Conservation (phyloP, 2,888 invertebrate genomes). For the Epirrhoe tristata region DNA sequence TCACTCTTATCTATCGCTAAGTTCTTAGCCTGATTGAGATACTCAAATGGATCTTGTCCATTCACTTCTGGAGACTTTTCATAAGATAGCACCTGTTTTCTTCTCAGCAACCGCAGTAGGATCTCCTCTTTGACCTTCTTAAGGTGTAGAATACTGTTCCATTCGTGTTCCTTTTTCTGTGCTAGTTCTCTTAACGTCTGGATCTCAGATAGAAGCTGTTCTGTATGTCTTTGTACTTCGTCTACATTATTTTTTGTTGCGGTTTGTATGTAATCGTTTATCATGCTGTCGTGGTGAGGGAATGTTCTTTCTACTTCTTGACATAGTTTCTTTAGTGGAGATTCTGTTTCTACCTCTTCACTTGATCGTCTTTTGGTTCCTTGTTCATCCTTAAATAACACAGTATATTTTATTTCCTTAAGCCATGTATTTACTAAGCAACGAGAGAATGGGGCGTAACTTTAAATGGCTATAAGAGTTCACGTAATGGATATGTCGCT, state of each 20-base stretch:
- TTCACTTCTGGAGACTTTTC: constrained; percentile 76
- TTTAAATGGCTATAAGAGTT: too few relatives aligned
- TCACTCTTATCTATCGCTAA: constrained; percentile 80
- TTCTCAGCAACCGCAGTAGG: constrained; percentile 88
- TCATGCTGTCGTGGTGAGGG: constrained; percentile 85
- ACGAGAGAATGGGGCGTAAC: too few relatives aligned
- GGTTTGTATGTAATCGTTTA: constrained; percentile 87
- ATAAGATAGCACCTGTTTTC: constrained; percentile 86
- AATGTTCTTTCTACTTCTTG: constrained; percentile 82
- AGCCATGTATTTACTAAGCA: too few relatives aligned
- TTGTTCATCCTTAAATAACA: constrained; percentile 69
- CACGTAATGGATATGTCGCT: too few relatives aligned
- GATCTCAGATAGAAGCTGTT: constrained; percentile 88
- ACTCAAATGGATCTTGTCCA: constrained; percentile 76
- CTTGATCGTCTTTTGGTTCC: constrained; percentile 70
- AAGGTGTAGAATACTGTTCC: constrained; percentile 93
- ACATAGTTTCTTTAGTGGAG: constrained; percentile 79
- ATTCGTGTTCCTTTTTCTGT: constrained; percentile 93
- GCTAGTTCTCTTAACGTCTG: constrained; percentile 90
- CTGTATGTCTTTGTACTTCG: constrained; percentile 87
- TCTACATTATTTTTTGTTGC: constrained; percentile 86
- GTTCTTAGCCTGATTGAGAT: constrained; percentile 74
- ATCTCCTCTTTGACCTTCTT: constrained; percentile 95
- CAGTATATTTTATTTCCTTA: not conserved
- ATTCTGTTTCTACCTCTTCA: constrained; percentile 76